These are phyloP conservation scores for Vireo altiloquus DNA, from an alignment of 2,113 vertebrate species.

Conservation along the genomic window DNA sequence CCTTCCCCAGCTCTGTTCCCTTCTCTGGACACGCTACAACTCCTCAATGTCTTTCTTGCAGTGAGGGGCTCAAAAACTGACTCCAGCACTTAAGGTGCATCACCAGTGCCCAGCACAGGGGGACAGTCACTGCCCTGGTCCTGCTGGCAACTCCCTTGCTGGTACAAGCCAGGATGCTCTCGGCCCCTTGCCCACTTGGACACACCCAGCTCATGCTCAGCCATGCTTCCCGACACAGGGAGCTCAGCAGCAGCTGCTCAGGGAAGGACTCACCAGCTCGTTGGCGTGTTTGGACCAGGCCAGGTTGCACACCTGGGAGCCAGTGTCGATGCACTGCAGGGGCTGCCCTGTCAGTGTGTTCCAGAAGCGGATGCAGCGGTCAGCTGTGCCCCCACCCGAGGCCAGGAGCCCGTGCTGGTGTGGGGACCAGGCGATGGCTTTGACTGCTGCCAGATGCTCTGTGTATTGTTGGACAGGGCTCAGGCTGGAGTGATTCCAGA, in stretches of 20 bases:
- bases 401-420: slow-evolving; percentile 96
- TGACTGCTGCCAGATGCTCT: slow-evolving; percentile 94
- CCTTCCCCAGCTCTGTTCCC: background rate
- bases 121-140: background rate
- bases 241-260: background rate
- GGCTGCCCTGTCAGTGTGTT: slow-evolving; percentile 97
- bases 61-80: background rate
- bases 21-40: background rate
- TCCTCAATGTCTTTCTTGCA: background rate
- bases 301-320: slow-evolving; percentile 97
- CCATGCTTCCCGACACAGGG: rapidly evolving
- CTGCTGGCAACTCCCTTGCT: background rate
- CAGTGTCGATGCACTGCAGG: slow-evolving; percentile 94
- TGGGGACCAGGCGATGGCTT: slow-evolving; percentile 97
- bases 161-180: background rate
- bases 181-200: background rate
- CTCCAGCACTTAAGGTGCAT: background rate
- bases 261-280: slow-evolving; percentile 81
- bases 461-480: slow-evolving; percentile 96
- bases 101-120: background rate
- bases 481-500: slow-evolving; percentile 97
- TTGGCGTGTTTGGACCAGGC: slow-evolving; percentile 99
- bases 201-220: background rate
- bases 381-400: slow-evolving; percentile 91
- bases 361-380: slow-evolving; percentile 99